Evolutionary conservation across 2,888 invertebrate species (phyloP), one percentile per base, ranked within the genome.

Genomic region (Latrodectus hesperus): DNA sequence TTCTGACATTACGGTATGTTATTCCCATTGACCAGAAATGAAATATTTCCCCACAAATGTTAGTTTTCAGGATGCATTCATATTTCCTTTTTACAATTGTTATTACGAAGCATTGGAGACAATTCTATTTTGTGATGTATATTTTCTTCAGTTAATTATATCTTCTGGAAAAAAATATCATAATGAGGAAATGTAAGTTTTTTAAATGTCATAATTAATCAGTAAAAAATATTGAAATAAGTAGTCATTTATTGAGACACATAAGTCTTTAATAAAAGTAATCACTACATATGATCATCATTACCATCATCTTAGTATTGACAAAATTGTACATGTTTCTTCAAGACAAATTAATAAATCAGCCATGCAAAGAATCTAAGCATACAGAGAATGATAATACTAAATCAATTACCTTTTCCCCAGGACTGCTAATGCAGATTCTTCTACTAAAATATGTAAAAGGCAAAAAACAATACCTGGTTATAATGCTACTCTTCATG

Each of bases 211-310:
- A 38, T 4, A 38, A 1, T 38, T 38, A 38, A 38, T 38, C 38
- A 38, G 38, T 38, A 38, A 38, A 38, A 38, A 3, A 6, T 38
- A 38, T 38, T 38, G 38, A 65, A 49, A 71, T 67, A 73, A 73
- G 8, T 16, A 81, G 64, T 67, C 80, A 73, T 67, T 72, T 78
- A 52, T 81, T 81, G 12, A n/a, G 81, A 86, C 86, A 86, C 86
- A 86, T 65, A 86, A 86, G 75, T 72, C 74, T 86, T 86, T 86
- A 86, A 86, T 86, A 86, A 81, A 79, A 75, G 85, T 70, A 74
- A 80, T 68, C 55, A 22, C 86, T 86, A 86, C 86, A 86, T 81
- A 81, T 86, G 81, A 71, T 16, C 76, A 81, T 81, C 81, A 86
- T 72, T 80, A 55, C 67, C 81, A 81, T 75, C 76, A 65, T 71